phyloP scores from a whole-genome alignment of 2,113 vertebrate species.

The Odontesthes bonariensis region DNA sequence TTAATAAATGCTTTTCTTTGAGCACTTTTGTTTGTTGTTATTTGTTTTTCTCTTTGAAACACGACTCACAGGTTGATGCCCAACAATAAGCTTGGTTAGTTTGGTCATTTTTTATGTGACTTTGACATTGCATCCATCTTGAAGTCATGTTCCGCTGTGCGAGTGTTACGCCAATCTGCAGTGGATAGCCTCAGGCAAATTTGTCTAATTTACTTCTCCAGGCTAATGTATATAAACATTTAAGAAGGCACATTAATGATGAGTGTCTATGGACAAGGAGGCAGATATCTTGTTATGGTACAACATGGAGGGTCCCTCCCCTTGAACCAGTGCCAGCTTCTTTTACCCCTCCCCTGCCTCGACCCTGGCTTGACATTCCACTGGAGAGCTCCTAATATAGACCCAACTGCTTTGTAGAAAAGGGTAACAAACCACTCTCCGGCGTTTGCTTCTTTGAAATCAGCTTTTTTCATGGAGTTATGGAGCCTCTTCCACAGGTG shows the following conservation, averaged over 20 bases:
- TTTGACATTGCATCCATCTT: no score
- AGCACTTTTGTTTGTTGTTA: not conserved
- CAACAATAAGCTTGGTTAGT: no score
- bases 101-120: no score
- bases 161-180: no score
- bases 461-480: constrained; percentile 32
- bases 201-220: no score
- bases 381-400: constrained; percentile 75
- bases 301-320: constrained; percentile 34
- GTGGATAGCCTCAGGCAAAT: no score
- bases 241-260: fast-evolving
- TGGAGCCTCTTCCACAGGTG: constrained; percentile 72
- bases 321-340: constrained; percentile 26
- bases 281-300: constrained; percentile 16
- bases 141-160: no score
- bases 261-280: not conserved
- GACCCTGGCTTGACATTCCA: constrained; percentile 54
- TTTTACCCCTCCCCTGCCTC: constrained; percentile 23
- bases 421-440: constrained; percentile 34
- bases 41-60: not conserved
- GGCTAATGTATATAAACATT: not conserved
- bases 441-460: constrained; percentile 4
- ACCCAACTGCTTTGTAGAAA: constrained; percentile 47
- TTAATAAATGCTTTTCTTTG: constrained; percentile 59
- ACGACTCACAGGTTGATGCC: not conserved